Evolutionary conservation across 2,113 vertebrate genomes (phyloP), one percentile per base, ranked within the genome.

Genomic region (Rhizomys pruinosus): DNA sequence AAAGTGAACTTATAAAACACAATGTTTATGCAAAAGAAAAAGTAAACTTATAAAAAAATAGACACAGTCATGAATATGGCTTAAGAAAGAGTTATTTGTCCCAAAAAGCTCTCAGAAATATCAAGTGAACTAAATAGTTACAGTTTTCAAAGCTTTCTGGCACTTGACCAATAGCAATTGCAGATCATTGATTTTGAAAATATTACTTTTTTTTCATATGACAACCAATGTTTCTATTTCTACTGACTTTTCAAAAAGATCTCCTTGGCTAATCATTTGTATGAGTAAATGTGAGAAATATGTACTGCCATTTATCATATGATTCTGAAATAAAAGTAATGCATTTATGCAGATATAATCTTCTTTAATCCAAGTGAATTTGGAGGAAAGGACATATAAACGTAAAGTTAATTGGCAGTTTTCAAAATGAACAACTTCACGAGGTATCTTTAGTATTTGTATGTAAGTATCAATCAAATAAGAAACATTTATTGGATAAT

Each of bases 11-110:
- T 80, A 66, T 91, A 84, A 61, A 55, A n/a, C n/a, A n/a, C n/a
- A n/a, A 82, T 86, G 74, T 77, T 88, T 94, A 90, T 95, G 88
- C 52, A 93, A 89, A 92, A 94, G 91, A 61, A 93, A 92, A 89
- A 44, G 6, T 47, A 16, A 74, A 68, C 80, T 59, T 80, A 66
- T 91, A 84, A 61, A 55, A n/a, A 95, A 94, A 88, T 63, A 19
- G 71, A 91, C 57, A 73, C 10, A 55, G 16, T 66, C 17, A 47
- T 76, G 4, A 52, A 90, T 92, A 93, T 78, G 39, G 86, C 47
- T 63, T 64, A 20, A 90, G 77, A 79, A 91, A 89, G 61, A 39
- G 42, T 37, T 32, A 8, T 13, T 64, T 69, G 42, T 7, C 69
- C 69, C 63, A 78, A 5, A 34, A 89, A 94, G 7, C 4, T 27